A percentile compares a stretch with the other conserved stretches of the same genome.
Conservation (phyloP, 2,797 vertebrate genomes). For the Acestrorhynchus altus region DNA sequence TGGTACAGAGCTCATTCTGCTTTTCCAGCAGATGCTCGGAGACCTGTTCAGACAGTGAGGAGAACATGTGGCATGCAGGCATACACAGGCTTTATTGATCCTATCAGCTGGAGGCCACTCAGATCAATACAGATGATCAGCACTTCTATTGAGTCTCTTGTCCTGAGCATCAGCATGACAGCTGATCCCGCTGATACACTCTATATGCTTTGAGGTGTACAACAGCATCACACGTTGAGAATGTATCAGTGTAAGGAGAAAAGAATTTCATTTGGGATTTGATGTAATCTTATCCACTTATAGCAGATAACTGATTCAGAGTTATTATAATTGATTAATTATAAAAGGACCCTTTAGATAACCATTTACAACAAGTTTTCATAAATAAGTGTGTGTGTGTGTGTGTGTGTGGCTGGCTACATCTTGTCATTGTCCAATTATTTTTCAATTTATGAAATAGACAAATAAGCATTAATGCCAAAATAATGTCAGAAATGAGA, state of each 20-base stretch:
- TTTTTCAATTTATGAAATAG: too few species aligned
- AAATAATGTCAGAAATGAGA: too few species aligned
- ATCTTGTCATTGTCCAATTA: too few species aligned
- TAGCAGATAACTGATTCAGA: neutral
- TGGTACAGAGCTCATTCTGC: constrained; percentile 12
- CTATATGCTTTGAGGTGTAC: neutral
- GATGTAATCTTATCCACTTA: neutral
- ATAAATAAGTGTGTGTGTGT: too few species aligned
- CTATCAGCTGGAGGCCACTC: constrained; percentile 69
- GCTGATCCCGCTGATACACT: constrained; percentile 54
- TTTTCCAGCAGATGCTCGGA: constrained; percentile 5
- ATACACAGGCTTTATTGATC: constrained; percentile 80
- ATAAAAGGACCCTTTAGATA: too few species aligned
- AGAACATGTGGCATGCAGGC: constrained; percentile 74
- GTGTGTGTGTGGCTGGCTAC: too few species aligned
- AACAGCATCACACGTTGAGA: neutral
- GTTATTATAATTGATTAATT: too few species aligned
- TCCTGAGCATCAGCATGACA: constrained; percentile 60
- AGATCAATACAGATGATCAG: constrained; percentile 81
- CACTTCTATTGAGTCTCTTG: constrained; percentile 71
- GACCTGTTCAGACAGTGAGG: constrained; percentile 36
- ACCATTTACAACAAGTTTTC: too few species aligned
- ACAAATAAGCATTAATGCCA: too few species aligned
- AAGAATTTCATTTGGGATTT: constrained; percentile 7
- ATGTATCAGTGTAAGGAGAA: neutral